phyloP scores from a whole-genome alignment of 2,797 vertebrate species.

The Enteromius argenteus region DNA sequence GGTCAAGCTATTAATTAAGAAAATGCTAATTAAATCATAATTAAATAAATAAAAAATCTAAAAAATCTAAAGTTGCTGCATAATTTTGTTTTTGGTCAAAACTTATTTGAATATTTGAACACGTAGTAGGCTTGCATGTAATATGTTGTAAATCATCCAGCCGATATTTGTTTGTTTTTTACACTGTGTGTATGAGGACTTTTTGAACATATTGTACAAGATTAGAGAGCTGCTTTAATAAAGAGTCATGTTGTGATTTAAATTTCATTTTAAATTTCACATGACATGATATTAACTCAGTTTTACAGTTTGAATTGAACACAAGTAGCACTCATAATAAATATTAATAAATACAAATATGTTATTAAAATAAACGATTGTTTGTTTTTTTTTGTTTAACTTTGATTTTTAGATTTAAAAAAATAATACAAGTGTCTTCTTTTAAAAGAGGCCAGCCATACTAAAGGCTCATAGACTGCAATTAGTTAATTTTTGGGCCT shows the following conservation, averaged over 20 bases:
- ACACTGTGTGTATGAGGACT: too few species aligned
- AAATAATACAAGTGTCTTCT: not conserved
- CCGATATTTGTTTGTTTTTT: too few species aligned
- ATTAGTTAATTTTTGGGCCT: not conserved
- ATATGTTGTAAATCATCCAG: too few species aligned
- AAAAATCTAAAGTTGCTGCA: too few species aligned
- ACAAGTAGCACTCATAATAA: not conserved
- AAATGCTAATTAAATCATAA: too few species aligned
- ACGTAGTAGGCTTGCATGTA: too few species aligned
- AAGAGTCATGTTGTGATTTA: not conserved
- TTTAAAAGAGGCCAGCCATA: not conserved
- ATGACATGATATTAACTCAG: not conserved
- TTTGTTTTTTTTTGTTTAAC: not conserved
- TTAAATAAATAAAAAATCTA: too few species aligned
- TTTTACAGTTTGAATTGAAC: not conserved
- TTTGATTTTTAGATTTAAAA: not conserved
- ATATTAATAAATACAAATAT: not conserved
- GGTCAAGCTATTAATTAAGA: too few species aligned
- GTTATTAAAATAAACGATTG: not conserved
- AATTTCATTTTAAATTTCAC: not conserved
- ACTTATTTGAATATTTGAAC: too few species aligned
- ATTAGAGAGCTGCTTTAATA: not conserved
- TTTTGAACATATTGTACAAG: too few species aligned
- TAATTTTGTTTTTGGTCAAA: too few species aligned
- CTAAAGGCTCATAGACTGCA: not conserved